These are phyloP conservation scores for Mobula hypostoma DNA, from an alignment of 2,113 vertebrate species.

Conservation along the genomic window DNA sequence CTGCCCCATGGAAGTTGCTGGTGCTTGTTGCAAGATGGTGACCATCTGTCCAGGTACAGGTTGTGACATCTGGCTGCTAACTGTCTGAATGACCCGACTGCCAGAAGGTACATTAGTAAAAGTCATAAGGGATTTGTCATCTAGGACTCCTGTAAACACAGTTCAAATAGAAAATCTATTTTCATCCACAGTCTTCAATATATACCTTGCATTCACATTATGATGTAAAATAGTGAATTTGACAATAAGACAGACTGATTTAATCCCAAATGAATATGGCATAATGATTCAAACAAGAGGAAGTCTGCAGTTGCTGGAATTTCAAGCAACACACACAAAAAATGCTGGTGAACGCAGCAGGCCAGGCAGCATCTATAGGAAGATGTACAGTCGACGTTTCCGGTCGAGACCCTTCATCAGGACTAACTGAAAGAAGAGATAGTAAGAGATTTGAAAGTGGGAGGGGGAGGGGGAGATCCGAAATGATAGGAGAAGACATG, in stretches of 20 bases:
- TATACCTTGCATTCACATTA: not conserved
- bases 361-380: no score
- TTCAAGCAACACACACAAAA: no score
- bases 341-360: no score
- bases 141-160: slow-evolving; percentile 52
- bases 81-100: slow-evolving; percentile 82
- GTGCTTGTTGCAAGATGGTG: slow-evolving; percentile 70
- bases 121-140: slow-evolving; percentile 65
- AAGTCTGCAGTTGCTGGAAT: no score
- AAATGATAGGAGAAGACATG: no score
- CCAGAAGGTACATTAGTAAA: slow-evolving; percentile 63
- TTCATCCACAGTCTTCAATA: not conserved
- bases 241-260: not conserved
- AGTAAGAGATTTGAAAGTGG: no score
- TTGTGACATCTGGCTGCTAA: slow-evolving; percentile 68
- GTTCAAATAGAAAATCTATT: not conserved
- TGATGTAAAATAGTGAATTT: no score
- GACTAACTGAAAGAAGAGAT: no score
- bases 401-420: no score
- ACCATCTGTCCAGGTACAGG: slow-evolving; percentile 68
- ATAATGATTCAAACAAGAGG: no score
- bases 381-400: no score
- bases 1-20: slow-evolving; percentile 64
- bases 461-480: no score
- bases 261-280: not conserved